A percentile compares a stretch with the other conserved stretches of the same genome.
Evolutionary conservation across 2,113 vertebrate genomes (phyloP).

Genomic region (Hylia prasina): DNA sequence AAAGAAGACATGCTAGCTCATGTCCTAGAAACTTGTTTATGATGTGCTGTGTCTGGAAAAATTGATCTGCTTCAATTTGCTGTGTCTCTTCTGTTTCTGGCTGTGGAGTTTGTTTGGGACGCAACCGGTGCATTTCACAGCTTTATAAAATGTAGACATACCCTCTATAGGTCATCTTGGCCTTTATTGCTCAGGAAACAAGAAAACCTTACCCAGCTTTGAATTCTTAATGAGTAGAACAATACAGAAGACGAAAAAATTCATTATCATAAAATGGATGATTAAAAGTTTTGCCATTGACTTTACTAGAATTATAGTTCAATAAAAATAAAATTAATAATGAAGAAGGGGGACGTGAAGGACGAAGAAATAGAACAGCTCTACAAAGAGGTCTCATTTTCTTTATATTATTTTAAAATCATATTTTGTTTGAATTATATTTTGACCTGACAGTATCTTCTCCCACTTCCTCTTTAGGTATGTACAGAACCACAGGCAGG

Average conservation of each 20-base stretch:
- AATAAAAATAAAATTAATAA: background rate
- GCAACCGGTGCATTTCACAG: background rate
- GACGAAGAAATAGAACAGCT: background rate
- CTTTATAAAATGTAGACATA: background rate
- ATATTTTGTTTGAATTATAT: background rate
- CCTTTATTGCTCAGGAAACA: background rate
- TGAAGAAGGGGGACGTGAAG: background rate
- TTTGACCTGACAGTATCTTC: background rate
- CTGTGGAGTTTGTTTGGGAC: background rate
- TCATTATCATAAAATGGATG: background rate
- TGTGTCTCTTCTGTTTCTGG: background rate
- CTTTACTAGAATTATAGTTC: background rate
- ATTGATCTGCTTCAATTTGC: accelerated
- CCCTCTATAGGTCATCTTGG: background rate
- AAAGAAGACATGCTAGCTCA: background rate
- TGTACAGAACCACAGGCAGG: background rate
- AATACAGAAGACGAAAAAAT: background rate
- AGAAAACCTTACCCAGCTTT: background rate
- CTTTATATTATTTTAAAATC: background rate
- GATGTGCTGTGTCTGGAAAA: background rate
- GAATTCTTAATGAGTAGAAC: background rate
- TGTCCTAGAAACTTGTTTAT: background rate
- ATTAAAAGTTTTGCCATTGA: background rate
- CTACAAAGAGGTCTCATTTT: background rate
- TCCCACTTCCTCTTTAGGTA: background rate